Conservation (phyloP, 2,113 vertebrate species). For the Petromus typicus region DNA sequence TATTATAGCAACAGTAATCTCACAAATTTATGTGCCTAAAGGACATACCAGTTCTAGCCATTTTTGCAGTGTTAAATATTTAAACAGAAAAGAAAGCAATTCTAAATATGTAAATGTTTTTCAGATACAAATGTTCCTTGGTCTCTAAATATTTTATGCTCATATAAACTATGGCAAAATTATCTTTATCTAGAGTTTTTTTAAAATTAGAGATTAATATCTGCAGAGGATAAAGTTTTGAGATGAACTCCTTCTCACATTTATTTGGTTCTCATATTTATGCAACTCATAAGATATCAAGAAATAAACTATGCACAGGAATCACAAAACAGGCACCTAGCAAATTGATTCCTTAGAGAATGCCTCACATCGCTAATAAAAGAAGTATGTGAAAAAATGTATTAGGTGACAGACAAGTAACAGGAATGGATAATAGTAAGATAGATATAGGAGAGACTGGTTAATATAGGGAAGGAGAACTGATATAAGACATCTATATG, state of each 20-base stretch:
- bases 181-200: background rate
- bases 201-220: background rate
- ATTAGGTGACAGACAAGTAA: background rate
- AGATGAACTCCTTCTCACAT: background rate
- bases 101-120: background rate
- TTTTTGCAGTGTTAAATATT: conserved; percentile 7
- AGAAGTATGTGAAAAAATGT: background rate
- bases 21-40: background rate
- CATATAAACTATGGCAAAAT: background rate
- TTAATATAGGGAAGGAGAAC: background rate
- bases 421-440: background rate
- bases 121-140: background rate
- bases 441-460: too few relatives aligned
- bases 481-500: background rate
- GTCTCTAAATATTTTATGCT: background rate
- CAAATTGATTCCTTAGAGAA: background rate
- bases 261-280: background rate
- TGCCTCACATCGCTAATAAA: background rate
- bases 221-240: background rate
- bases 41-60: background rate
- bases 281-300: background rate
- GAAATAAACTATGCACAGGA: background rate
- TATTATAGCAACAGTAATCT: background rate
- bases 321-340: background rate
- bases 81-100: background rate